These are phyloP conservation scores for Noctilio leporinus DNA, from an alignment of 2,113 vertebrate species.

Conservation along the genomic window DNA sequence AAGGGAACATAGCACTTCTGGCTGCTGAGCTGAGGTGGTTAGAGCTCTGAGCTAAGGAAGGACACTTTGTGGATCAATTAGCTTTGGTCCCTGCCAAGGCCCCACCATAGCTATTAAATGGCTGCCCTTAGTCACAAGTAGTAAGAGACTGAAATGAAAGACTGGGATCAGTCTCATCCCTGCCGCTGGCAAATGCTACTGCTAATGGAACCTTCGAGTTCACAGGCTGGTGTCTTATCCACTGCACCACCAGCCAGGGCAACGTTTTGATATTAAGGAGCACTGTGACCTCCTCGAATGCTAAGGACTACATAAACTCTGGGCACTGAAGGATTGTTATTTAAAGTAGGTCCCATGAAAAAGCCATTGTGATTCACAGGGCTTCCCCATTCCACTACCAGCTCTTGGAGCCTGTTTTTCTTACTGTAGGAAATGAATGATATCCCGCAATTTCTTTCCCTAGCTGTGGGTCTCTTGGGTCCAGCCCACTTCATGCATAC, in stretches of 20 bases:
- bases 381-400: background rate
- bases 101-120: background rate
- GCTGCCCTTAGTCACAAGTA: background rate
- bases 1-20: background rate
- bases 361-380: conserved; percentile 8
- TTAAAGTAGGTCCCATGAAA: conserved; percentile 11
- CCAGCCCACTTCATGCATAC: background rate
- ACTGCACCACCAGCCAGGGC: too few species aligned
- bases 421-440: conserved; percentile 40
- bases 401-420: conserved; percentile 11
- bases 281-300: background rate
- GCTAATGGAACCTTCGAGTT: too few species aligned
- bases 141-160: background rate
- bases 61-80: background rate
- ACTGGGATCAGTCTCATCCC: background rate
- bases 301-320: background rate
- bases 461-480: background rate
- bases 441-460: conserved; percentile 34
- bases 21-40: background rate
- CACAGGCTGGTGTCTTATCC: too few species aligned
- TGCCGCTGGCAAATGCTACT: background rate
- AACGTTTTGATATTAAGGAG: background rate
- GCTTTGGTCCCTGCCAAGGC: background rate
- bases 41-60: background rate
- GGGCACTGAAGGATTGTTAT: background rate